Evolutionary conservation across 1,140 invertebrate genomes (phyloP), one percentile per base, ranked within the genome.

Genomic region (Varroa destructor): DNA sequence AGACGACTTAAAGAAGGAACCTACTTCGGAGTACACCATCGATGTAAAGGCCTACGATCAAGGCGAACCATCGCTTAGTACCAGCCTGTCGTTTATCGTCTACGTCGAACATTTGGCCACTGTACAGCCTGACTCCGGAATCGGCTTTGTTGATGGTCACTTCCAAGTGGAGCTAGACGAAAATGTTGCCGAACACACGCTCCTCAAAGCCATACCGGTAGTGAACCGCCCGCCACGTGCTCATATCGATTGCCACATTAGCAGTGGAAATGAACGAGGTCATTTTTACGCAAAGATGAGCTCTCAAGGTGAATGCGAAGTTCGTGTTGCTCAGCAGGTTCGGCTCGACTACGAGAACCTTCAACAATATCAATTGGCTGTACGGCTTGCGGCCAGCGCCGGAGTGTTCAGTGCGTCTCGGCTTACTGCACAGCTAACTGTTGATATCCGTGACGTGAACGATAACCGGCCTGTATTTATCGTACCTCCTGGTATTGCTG

Each of bases 41-140:
- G 87, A 90, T 77, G 86, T 96, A 0, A 84, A 87, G 73, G 91
- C 89, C 0, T 90, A 89, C 77, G 91, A 96, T 78, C 83, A 90
- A 74, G 89, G 89, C 0, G 88, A 90, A 54, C 91, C 91, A 0
- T 86, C 87, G 75, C 81, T 93, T 71, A 88, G 86, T 5, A 88
- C 88, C 0, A 86, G 89, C 1, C 86, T 86, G 0, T 89, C 87
- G 0, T 83, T 93, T 0, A 88, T 87, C 1, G 84, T 94, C 0
- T 90, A 86, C 75, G 88, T 94, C 6, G 86, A 89, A 71, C 89
- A 92, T 76, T 86, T 91, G 3, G 84, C 84, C 1, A 84, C 82
- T 6, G 79, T 83, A 37, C 81, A 85, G 61, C 81, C 86, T 78
- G 85, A 87, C 74, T 84, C 89, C 3, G 87, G 88, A 6, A 78